Evolutionary conservation across 2,797 vertebrate genomes (phyloP), one percentile per base, ranked within the genome.

Genomic region (Bovichtus diacanthus): DNA sequence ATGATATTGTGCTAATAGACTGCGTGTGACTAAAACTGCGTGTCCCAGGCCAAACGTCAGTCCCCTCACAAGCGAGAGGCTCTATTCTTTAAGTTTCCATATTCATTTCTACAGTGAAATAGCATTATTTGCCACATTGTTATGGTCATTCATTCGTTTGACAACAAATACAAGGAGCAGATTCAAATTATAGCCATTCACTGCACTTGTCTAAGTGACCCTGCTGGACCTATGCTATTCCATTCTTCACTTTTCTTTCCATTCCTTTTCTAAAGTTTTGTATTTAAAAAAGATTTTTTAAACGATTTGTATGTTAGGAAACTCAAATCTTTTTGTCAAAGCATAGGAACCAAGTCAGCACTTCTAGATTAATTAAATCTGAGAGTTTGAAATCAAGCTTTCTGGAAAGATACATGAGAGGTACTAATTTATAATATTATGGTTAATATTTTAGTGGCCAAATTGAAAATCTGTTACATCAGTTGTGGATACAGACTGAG

Each of bases 121-220:
- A 6, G 34, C 11, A 15, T 29, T 31, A 31, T 38, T 25, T 2
- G 49, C 21, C 23, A 31, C 29, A 80, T 81, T 56, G 31, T 76
- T 46, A 56, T 44, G 78, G 6, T 58, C 39, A 53, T 54, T 74
- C 21, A 79, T 67, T 19, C 54, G 39, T 70, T 62, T 21, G 64
- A 53, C 76, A 73, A 59, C 55, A 78, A 70, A 62, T 15, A 68
- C 53, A 74, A 69, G 7, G 12, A 29, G 27, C 46, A 55, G 41
- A 73, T 82, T 70, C 47, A 71, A 50, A 81, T 75, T 47, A 43
- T 50, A 55, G 53, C 43, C 58, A 51, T 73, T 62, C 53, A 27
- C 51, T 51, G 58, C 56, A 43, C 62, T 55, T 25, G 31, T 66
- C 47, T 4, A 15, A 10, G 34, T 80, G 58, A 38, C 51, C 39